phyloP scores from a whole-genome alignment of 2,888 invertebrate species.

The Tetragonula carbonaria region DNA sequence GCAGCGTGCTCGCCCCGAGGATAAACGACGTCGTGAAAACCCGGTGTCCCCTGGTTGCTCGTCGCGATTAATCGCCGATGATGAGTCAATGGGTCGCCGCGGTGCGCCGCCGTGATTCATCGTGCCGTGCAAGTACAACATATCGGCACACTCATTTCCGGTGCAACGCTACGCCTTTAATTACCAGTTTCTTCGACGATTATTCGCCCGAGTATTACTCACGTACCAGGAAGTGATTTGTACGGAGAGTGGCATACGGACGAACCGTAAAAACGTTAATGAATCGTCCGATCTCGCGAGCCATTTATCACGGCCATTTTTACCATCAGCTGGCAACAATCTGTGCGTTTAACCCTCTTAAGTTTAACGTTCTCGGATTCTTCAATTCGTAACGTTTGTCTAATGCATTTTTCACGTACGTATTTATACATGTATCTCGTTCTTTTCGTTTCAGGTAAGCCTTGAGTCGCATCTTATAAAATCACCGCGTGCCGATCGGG shows the following conservation, averaged over 20 bases:
- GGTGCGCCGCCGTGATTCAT: conserved; percentile 45
- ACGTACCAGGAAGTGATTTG: conserved; percentile 6
- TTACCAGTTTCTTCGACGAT: neutral
- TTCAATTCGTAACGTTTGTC: too few relatives aligned
- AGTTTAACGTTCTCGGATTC: neutral
- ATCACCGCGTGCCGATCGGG: neutral
- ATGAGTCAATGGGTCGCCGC: conserved; percentile 35
- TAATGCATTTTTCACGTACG: neutral
- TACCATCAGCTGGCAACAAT: neutral
- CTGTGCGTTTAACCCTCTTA: neutral
- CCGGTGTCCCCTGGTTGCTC: neutral
- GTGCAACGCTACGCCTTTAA: neutral
- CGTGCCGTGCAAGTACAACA: neutral
- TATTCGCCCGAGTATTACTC: neutral
- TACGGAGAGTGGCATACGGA: neutral
- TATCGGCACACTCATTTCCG: conserved; percentile 26
- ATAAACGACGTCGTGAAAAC: conserved; percentile 2
- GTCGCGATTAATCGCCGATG: conserved; percentile 41
- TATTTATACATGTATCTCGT: neutral
- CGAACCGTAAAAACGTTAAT: neutral
- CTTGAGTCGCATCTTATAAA: neutral
- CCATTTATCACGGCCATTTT: neutral
- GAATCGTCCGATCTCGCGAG: neutral
- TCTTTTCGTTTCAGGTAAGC: conserved; percentile 20
- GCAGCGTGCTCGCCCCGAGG: neutral